Conservation (phyloP, 2,797 vertebrate genomes). For the Bradypodion ventrale region DNA sequence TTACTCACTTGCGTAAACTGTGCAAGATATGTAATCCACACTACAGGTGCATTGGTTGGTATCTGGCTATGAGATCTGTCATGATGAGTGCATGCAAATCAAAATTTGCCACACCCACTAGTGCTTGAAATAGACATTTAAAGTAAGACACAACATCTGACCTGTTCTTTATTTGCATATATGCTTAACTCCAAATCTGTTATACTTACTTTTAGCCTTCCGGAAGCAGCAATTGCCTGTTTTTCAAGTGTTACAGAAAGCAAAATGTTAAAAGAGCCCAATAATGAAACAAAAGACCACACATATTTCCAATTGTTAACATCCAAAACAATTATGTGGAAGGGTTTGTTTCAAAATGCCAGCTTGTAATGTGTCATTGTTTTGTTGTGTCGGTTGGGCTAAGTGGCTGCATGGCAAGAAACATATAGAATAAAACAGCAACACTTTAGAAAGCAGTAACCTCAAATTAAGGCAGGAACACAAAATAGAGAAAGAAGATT, state of each 20-base stretch:
- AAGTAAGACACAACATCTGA: background rate
- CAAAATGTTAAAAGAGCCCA: background rate
- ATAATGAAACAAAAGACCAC: background rate
- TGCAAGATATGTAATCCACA: too few species aligned
- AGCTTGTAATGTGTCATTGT: background rate
- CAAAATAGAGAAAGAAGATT: constrained; percentile 4
- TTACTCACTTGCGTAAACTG: too few species aligned
- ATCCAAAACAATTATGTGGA: background rate
- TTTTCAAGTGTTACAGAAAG: background rate
- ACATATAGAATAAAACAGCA: background rate
- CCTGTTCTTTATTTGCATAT: background rate
- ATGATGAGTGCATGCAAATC: too few species aligned
- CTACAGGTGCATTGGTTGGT: too few species aligned
- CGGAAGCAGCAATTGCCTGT: background rate
- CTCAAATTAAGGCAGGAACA: constrained; percentile 4
- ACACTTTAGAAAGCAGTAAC: background rate
- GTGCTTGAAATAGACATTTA: background rate
- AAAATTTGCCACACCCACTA: too few species aligned
- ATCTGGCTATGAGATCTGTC: too few species aligned
- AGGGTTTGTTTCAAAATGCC: background rate
- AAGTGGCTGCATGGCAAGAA: background rate
- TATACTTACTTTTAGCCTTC: background rate
- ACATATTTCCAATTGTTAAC: background rate
- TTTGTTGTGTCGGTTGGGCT: background rate
- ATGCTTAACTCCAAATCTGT: background rate